These are phyloP conservation scores for Peromyscus eremicus DNA, from an alignment of 2,797 vertebrate species.

Conservation along the genomic window DNA sequence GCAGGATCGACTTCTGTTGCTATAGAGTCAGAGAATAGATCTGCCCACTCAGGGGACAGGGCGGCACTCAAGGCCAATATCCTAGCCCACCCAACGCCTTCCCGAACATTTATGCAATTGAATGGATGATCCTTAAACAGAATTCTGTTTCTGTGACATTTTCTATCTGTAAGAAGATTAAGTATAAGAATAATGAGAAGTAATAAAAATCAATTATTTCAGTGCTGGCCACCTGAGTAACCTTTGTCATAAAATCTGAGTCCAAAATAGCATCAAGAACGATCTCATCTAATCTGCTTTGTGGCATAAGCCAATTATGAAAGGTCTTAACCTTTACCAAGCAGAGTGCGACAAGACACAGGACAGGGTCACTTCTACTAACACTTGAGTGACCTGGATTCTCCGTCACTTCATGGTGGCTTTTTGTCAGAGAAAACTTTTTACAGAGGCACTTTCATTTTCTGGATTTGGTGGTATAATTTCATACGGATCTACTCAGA, in stretches of 20 bases:
- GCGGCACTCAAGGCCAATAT: accelerated
- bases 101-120: neutral
- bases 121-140: neutral
- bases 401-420: accelerated
- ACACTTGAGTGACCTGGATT: neutral
- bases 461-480: neutral
- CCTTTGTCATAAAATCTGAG: slow-evolving; percentile 41
- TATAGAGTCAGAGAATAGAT: neutral
- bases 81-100: neutral
- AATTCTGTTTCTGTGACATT: neutral
- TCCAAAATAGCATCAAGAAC: slow-evolving; percentile 69
- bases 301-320: slow-evolving; percentile 63
- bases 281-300: slow-evolving; percentile 58
- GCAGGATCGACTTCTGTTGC: neutral
- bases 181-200: neutral
- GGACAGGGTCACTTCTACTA: neutral
- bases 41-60: neutral
- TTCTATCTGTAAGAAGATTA: slow-evolving; percentile 60
- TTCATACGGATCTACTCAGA: neutral
- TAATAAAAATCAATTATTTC: slow-evolving; percentile 27
- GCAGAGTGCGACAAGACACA: neutral
- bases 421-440: neutral
- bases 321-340: slow-evolving; percentile 44
- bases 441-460: neutral
- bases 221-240: neutral